phyloP scores from a whole-genome alignment of 2,888 invertebrate genomes.

The Amblyjoppa proteus region DNA sequence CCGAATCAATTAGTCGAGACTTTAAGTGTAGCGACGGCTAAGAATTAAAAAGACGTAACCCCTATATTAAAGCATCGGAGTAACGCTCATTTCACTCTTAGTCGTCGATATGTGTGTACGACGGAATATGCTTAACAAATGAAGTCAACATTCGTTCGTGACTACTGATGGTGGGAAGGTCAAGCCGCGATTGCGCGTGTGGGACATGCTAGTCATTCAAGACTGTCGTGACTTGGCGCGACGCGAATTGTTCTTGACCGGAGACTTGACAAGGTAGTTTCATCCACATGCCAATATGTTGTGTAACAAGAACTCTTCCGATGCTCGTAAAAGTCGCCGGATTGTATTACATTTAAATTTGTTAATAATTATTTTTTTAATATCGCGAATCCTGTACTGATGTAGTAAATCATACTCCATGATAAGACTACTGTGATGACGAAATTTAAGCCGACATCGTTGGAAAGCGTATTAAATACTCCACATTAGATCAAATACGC shows the following conservation, averaged over 20 bases:
- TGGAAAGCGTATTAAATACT: not conserved
- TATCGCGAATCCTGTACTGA: too few species aligned
- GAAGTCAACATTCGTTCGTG: conserved; percentile 54
- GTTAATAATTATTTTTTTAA: too few species aligned
- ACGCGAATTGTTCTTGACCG: conserved; percentile 18
- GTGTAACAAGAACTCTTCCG: not conserved
- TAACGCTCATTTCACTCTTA: too few species aligned
- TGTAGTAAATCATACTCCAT: too few species aligned
- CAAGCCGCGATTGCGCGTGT: conserved; percentile 43
- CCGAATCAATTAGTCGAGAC: conserved; percentile 52
- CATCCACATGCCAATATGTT: not conserved
- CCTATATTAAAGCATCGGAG: too few species aligned
- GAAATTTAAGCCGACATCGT: too few species aligned
- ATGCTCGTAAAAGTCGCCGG: not conserved
- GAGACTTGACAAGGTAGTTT: not conserved
- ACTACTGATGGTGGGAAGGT: conserved; percentile 42
- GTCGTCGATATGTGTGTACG: not conserved
- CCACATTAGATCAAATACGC: not conserved
- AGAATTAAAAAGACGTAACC: not conserved
- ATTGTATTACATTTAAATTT: not conserved
- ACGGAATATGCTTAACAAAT: conserved; percentile 3
- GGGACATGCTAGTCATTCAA: conserved; percentile 44
- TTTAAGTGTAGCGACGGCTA: conserved; percentile 1
- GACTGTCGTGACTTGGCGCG: conserved; percentile 27
- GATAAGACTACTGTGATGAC: too few species aligned